These are phyloP conservation scores for Platycheirus rosarum DNA, from an alignment of 2,888 invertebrate genomes.

Conservation along the genomic window DNA sequence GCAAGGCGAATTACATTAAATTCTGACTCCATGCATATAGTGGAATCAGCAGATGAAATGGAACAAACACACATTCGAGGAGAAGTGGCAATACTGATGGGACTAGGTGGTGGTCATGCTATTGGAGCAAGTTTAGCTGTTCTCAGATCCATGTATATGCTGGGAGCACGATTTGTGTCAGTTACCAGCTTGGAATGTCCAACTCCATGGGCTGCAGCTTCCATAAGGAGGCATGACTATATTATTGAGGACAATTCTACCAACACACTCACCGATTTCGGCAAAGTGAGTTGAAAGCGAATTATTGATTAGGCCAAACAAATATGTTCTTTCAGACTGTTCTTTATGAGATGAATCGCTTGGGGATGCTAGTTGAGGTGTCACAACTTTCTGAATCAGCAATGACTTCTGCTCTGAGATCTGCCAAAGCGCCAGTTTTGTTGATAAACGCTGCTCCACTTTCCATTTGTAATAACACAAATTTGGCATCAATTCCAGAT, in stretches of 20 bases:
- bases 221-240: slow-evolving; percentile 79
- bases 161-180: slow-evolving; percentile 87
- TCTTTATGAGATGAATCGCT: slow-evolving; percentile 87
- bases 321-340: slow-evolving; percentile 83
- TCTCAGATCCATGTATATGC: slow-evolving; percentile 86
- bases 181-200: slow-evolving; percentile 86
- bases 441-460: slow-evolving; percentile 87
- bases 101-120: slow-evolving; percentile 87
- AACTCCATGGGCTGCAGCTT: slow-evolving; percentile 85
- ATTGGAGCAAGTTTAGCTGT: slow-evolving; percentile 87
- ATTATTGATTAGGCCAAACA: background rate
- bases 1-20: slow-evolving; percentile 85
- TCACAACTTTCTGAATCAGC: slow-evolving; percentile 86
- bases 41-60: slow-evolving; percentile 85
- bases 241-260: slow-evolving; percentile 81
- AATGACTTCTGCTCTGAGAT: slow-evolving; percentile 85
- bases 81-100: slow-evolving; percentile 86
- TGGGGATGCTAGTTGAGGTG: slow-evolving; percentile 88
- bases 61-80: slow-evolving; percentile 85
- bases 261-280: slow-evolving; percentile 82
- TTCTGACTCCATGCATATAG: slow-evolving; percentile 84
- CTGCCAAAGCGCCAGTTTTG: slow-evolving; percentile 86
- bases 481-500: slow-evolving; percentile 91
- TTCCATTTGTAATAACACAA: slow-evolving; percentile 86
- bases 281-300: slow-evolving; percentile 79